Percentiles rank a stretch among this genome's conserved stretches.
Evolutionary conservation across 2,888 invertebrate species (phyloP).

Genomic region (Therioaphis trifolii): DNA sequence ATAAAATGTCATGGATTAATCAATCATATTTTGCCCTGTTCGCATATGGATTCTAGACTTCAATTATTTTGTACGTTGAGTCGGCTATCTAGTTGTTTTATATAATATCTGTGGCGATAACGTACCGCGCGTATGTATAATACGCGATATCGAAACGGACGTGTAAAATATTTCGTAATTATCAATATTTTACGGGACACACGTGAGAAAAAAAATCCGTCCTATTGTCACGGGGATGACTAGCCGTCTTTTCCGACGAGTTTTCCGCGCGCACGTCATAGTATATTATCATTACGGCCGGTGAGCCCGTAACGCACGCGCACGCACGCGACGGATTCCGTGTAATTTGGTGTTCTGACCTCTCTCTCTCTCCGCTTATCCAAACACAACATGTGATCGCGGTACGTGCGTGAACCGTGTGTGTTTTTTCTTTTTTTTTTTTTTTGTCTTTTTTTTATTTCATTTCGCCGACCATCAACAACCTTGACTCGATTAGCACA

Average conservation of each 20-base stretch:
- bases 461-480: background rate
- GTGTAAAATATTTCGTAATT: no score
- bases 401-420: constrained; percentile 47
- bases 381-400: constrained; percentile 18
- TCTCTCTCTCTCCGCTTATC: constrained; percentile 17
- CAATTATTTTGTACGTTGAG: no score
- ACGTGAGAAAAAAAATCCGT: background rate
- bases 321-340: background rate
- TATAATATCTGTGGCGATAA: no score
- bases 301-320: no score
- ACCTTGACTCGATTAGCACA: constrained; percentile 62
- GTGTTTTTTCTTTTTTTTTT: background rate
- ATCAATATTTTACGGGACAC: no score
- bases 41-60: no score
- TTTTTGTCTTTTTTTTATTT: background rate
- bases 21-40: no score
- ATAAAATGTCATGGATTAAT: no score
- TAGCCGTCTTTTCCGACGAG: background rate
- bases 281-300: background rate
- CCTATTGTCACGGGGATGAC: background rate
- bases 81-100: no score
- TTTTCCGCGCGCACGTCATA: background rate
- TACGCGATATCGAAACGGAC: no score
- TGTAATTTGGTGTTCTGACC: constrained; percentile 46
- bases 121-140: no score